Evolutionary conservation across 2,113 vertebrate genomes (phyloP).

Genomic region (Anarrhichthys ocellatus): DNA sequence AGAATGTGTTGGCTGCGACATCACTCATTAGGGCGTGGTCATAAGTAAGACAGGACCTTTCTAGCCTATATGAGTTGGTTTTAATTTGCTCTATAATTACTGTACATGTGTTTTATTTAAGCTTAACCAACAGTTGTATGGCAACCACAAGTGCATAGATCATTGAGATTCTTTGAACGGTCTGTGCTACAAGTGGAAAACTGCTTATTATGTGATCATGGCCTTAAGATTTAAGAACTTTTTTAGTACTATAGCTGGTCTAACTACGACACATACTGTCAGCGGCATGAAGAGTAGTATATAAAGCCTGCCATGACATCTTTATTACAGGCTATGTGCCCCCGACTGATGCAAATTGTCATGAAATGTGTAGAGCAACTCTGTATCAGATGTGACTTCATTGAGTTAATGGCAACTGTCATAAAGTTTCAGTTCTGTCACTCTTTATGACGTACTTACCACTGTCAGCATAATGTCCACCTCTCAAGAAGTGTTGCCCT

Average conservation of each 20-base stretch:
- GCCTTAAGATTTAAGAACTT: conserved; percentile 5
- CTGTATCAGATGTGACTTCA: not conserved
- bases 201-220: conserved; percentile 44
- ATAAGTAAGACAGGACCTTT: not conserved
- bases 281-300: conserved; percentile 14
- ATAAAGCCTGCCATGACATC: conserved; percentile 35
- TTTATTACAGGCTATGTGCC: conserved; percentile 43
- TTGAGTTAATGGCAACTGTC: not conserved
- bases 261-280: conserved; percentile 16
- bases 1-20: conserved; percentile 3
- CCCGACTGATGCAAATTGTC: conserved; percentile 13
- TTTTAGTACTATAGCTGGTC: not conserved
- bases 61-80: not conserved
- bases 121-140: conserved; percentile 17
- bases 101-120: conserved; percentile 24
- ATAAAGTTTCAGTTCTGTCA: conserved; percentile 1
- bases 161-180: conserved; percentile 31
- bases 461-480: not conserved
- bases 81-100: conserved; percentile 29
- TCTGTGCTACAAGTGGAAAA: conserved; percentile 13
- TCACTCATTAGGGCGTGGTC: not conserved
- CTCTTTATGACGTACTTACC: not conserved
- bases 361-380: conserved; percentile 12
- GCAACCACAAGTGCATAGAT: conserved; percentile 20
- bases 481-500: not conserved